phyloP scores from a whole-genome alignment of 1,140 invertebrate species.

The Micrasema longulum region DNA sequence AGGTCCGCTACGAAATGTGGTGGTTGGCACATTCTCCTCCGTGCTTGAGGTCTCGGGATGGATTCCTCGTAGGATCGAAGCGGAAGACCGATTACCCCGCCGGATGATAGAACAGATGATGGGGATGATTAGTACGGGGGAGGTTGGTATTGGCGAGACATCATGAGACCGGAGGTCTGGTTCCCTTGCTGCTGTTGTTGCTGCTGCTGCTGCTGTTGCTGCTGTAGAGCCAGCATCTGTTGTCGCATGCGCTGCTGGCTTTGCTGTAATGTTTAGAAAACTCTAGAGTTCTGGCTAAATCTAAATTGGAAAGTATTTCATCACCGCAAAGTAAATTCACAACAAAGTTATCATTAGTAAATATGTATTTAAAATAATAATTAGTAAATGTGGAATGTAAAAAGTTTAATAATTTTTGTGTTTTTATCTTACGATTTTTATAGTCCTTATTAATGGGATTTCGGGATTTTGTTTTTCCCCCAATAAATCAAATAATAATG shows the following conservation, averaged over 20 bases:
- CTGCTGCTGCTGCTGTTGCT: constrained; percentile 58
- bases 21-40: too few species aligned
- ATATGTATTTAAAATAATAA: background rate
- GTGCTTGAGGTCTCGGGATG: too few species aligned
- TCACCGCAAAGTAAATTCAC: background rate
- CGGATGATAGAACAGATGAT: too few species aligned
- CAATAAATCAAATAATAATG: too few species aligned
- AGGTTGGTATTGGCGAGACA: constrained; percentile 67
- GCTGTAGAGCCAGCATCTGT: constrained; percentile 70
- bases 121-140: constrained; percentile 67
- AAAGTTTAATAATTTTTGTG: too few species aligned
- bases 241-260: constrained; percentile 69
- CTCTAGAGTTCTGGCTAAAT: background rate
- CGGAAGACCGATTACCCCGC: too few species aligned
- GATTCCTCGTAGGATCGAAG: too few species aligned
- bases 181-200: constrained; percentile 60
- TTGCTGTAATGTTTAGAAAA: constrained; percentile 36
- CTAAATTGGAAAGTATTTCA: background rate
- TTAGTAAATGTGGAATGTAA: too few species aligned
- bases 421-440: too few species aligned
- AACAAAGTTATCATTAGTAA: background rate
- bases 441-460: too few species aligned
- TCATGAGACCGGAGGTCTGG: constrained; percentile 68
- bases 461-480: too few species aligned
- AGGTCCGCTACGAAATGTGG: too few species aligned